phyloP scores from a whole-genome alignment of 2,888 invertebrate species.

The Machimus atricapillus region DNA sequence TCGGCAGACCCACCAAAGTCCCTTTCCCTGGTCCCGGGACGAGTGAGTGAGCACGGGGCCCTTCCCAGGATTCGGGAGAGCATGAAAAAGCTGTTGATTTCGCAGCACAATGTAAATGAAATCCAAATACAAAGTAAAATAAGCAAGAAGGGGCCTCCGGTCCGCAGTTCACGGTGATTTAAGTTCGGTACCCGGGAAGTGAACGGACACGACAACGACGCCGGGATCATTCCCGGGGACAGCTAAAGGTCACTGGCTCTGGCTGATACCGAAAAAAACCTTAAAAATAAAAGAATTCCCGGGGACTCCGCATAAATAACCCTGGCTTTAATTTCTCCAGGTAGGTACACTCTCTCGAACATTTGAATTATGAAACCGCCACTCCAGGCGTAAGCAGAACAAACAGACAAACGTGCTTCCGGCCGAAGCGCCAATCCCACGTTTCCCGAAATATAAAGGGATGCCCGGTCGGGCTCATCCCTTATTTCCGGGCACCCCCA shows the following conservation, averaged over 20 bases:
- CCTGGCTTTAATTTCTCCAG: conserved; percentile 17
- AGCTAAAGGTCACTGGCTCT: neutral
- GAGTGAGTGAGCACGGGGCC: neutral
- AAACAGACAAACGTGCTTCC: conserved; percentile 1
- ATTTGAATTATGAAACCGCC: conserved; percentile 22
- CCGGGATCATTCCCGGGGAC: neutral
- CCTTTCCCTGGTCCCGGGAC: neutral
- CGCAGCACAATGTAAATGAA: conserved; percentile 21
- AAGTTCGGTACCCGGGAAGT: neutral
- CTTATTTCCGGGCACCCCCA: neutral
- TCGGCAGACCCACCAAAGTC: neutral
- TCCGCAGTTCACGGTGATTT: conserved; percentile 11
- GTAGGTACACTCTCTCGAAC: neutral
- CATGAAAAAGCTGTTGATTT: conserved; percentile 22
- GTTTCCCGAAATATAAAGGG: neutral
- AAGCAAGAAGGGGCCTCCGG: neutral
- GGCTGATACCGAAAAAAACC: neutral
- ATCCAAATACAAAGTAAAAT: conserved; percentile 19
- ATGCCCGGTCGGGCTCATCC: neutral
- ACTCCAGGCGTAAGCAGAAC: neutral
- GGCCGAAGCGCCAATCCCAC: neutral
- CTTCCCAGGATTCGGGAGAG: neutral
- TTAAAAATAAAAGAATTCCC: neutral
- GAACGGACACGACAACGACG: neutral
- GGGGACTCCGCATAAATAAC: neutral